Evolutionary conservation across 2,888 invertebrate species (phyloP), one percentile per base, ranked within the genome.

Genomic region (Malthinus seriepunctatus): DNA sequence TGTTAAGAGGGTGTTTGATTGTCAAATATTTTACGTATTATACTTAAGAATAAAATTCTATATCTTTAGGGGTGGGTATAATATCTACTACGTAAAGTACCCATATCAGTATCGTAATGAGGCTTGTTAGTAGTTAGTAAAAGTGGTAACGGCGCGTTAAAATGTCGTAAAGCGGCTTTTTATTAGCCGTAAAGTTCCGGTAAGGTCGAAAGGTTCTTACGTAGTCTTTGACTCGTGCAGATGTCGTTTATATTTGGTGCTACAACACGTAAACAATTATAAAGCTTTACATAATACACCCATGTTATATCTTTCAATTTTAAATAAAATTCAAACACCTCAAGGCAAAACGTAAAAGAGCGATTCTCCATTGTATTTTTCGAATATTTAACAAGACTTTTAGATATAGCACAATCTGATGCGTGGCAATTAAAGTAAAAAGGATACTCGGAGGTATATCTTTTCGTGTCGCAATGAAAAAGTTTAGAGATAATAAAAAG

Each of bases 101-200:
- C 73, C 73, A 73, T 73, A 71, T 71, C 69, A 70, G 75, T 73
- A 76, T 77, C 76, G 75, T 76, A 77, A 77, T 76, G 76, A 77
- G 74, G 71, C 76, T 75, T 76, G 76, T 76, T 76, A 74, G 75
- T 76, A 76, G 76, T 77, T 76, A 76, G 75, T 76, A 75, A 76
- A 75, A 76, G 77, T 77, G 75, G 76, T 76, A 75, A 77, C 73
- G 76, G 73, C 72, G 71, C 75, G 76, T 77, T 76, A 76, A 77
- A 78, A 77, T 73, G 76, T 75, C 76, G 75, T 78, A 77, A 78
- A 76, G 73, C 75, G 73, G 75, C 75, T 76, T 77, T 78, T 78
- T 78, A 78, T 76, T 75, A 76, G 74, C 73, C 75, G 76, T 77
- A 75, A 77, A 77, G 72, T 75, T 73, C 71, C 63, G 68, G 69